Base-by-base conservation (phyloP, 2,888 invertebrate genomes). In the Caenorhabditis imperialis region DNA sequence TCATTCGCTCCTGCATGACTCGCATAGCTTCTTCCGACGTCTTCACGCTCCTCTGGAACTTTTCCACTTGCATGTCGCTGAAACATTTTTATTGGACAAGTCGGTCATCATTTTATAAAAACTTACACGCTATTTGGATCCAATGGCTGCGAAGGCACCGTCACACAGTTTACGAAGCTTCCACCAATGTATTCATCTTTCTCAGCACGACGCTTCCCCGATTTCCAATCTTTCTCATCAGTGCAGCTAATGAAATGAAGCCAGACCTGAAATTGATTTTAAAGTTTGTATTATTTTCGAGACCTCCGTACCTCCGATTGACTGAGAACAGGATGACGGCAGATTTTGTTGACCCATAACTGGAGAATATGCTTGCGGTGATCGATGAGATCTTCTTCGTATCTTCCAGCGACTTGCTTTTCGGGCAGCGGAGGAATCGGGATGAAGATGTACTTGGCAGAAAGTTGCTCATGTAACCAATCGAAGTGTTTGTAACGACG, bases 401-500 rank as follows among this genome's bases (percentile, higher is more conserved):
- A 98, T 54, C 96, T 92, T 7, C 96, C 92, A 38, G 96, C 94
- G 78, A 99, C 95, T 89, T 97, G 96, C 90, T 99, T 99, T 88
- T 98, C 98, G 12, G 99, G 99, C 77, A 99, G 89, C 1, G 98
- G 97, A 65, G 99, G 98, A 85, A 98, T 93, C 2, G 96, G 95
- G 85, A 98, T 93, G 58, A 96, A 92, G 81, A 94, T 93, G 89
- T 94, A 99, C 90, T 99, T 99, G 82, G 94, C 94, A 84, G 93
- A 93, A 77, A 99, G 90, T 82, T 96, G 92, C 88, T 94, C 94
- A 89, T 97, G 96, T 58, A 99, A 90, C 99, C 99, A 99, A 91
- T 99, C 98, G 90, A 99, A 99, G 89, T 98, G 98, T 89, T 99
- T 99, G 90, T 97, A 98, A 82, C 98, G 92, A 79, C 98, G 92